phyloP scores from a whole-genome alignment of 2,888 invertebrate species.

The Phoronis australis region DNA sequence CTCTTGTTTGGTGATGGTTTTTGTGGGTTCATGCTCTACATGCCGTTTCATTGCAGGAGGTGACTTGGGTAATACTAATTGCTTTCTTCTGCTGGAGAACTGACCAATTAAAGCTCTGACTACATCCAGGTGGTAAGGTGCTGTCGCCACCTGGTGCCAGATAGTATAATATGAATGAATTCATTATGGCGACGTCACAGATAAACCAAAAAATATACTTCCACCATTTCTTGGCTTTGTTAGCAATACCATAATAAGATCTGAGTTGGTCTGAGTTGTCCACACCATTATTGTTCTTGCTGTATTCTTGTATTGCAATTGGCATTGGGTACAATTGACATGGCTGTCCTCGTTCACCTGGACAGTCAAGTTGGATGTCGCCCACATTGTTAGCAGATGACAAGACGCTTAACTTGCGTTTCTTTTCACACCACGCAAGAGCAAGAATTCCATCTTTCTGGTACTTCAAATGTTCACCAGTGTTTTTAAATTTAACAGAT shows the following conservation, averaged over 20 bases:
- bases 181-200: neutral
- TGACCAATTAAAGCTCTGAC: neutral
- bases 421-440: neutral
- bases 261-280: neutral
- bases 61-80: neutral
- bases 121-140: neutral
- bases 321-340: neutral
- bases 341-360: neutral
- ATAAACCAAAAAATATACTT: neutral
- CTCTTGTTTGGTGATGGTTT: neutral
- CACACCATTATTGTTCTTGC: neutral
- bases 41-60: neutral
- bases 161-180: neutral
- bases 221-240: neutral
- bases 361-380: neutral
- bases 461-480: neutral
- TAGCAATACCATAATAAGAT: neutral
- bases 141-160: neutral
- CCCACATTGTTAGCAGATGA: neutral
- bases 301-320: neutral
- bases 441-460: neutral
- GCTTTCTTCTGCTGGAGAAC: neutral
- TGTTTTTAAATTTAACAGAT: neutral
- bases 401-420: neutral
- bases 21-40: neutral